Percentiles rank a stretch among this genome's conserved stretches.
Evolutionary conservation across 2,888 invertebrate species (phyloP).

Genomic region (Macaria liturata): DNA sequence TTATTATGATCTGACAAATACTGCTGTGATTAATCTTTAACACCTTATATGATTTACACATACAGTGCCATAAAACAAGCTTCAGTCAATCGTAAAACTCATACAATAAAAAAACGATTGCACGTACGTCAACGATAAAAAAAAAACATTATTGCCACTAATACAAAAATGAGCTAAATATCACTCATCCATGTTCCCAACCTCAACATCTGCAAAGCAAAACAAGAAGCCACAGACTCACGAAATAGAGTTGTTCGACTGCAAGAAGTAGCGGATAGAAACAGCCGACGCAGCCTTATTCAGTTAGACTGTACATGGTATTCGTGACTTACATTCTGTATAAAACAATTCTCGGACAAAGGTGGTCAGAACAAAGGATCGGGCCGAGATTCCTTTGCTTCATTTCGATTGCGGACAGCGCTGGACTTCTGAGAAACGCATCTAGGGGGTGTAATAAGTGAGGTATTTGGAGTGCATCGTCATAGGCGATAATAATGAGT

Average conservation of each 20-base stretch:
- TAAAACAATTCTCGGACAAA: slow-evolving; percentile 82
- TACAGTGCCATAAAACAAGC: too few relatives aligned
- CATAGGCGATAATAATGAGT: too few relatives aligned
- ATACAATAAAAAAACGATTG: too few relatives aligned
- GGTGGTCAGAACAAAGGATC: slow-evolving; percentile 80
- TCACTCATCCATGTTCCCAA: neutral
- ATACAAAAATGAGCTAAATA: neutral
- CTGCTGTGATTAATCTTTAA: too few relatives aligned
- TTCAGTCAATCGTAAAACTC: too few relatives aligned
- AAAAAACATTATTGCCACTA: too few relatives aligned
- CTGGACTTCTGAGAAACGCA: slow-evolving; percentile 41
- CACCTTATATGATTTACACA: too few relatives aligned
- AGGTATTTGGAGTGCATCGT: too few relatives aligned
- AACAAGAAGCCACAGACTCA: slow-evolving; percentile 30
- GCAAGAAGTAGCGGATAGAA: slow-evolving; percentile 57
- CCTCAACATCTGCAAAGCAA: slow-evolving; percentile 11
- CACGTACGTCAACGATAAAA: too few relatives aligned
- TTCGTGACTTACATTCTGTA: slow-evolving; percentile 82
- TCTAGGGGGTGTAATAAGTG: slow-evolving; percentile 10
- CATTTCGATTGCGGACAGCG: slow-evolving; percentile 73
- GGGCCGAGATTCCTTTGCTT: slow-evolving; percentile 74
- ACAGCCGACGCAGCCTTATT: slow-evolving; percentile 61
- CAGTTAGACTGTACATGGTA: slow-evolving; percentile 74
- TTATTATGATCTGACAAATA: too few relatives aligned
- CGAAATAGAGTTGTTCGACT: slow-evolving; percentile 65